Base-by-base conservation (phyloP, 2,113 vertebrate species). In the Malurus elegans region DNA sequence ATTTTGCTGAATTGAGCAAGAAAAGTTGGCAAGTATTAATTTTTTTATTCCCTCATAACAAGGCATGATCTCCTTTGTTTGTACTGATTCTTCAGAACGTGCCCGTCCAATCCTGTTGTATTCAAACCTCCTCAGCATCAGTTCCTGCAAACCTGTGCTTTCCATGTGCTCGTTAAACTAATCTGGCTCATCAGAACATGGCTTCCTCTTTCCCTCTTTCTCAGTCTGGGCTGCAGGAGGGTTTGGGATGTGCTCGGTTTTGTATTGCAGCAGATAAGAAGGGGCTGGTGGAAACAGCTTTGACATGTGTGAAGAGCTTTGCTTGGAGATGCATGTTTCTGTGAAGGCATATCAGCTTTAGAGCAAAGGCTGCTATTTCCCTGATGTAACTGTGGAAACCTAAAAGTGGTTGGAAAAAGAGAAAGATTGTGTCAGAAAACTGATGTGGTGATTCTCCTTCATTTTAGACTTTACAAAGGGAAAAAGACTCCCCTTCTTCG, bases 391-490 rank as follows among this genome's bases (percentile, higher is more conserved):
- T 83, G 29, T 88, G 85, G 90, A 92, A 94, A 88, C 69, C 67
- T 95, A 81, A 89, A 87, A 75, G 36, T 93, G 72, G 62, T 84
- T 24, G n/a, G 78, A 95, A 89, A 95, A 91, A 97, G 89, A 95
- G 83, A 94, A 69, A 94, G 89, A 71, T 90, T 96, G 54, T 95
- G 45, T 96, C 71, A 73, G 90, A 97, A 97, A 93, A 98, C 99
- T 99, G 97, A 99, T 98, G 97, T 97, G 96, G 98, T 99, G 98
- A 99, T 99, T 99, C 98, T 99, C 98, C 98, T 99, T 99, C 98
- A 97, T 99, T 99, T 99, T 99, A 99, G 99, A 99, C 98, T 97
- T 98, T 99, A 98, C 99, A 99, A 98, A 99, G 99, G 98, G 99
- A 99, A 98, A 99, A 99, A 99, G 99, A 99, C 98, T 99, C 99